phyloP scores from a whole-genome alignment of 1,140 invertebrate genomes.

The Heliothis subflexa region DNA sequence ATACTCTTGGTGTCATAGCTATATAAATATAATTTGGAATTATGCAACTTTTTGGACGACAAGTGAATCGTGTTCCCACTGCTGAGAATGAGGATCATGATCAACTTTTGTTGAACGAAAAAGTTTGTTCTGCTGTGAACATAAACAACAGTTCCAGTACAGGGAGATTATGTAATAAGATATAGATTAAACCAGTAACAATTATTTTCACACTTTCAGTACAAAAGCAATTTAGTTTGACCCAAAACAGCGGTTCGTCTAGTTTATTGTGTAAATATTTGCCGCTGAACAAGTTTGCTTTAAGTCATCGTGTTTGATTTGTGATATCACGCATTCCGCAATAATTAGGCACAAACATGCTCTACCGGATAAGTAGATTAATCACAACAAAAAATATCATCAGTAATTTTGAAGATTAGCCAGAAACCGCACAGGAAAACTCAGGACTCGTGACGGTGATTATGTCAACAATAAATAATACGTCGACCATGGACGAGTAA shows the following conservation, averaged over 20 bases:
- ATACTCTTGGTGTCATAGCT: too few species aligned
- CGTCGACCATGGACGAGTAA: too few species aligned
- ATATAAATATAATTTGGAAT: too few species aligned
- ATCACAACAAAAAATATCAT: not conserved
- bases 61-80: too few species aligned
- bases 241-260: conserved; percentile 1
- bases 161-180: too few species aligned
- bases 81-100: too few species aligned
- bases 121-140: too few species aligned
- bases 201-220: conserved; percentile 21
- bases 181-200: not conserved
- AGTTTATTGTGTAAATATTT: conserved; percentile 23
- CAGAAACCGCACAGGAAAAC: not conserved
- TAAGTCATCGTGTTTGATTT: conserved; percentile 39
- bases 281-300: conserved; percentile 17
- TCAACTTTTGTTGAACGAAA: too few species aligned
- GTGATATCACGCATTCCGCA: conserved; percentile 33
- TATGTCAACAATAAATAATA: too few species aligned
- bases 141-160: too few species aligned
- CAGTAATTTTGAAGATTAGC: too few species aligned
- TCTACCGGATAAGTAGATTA: conserved; percentile 5
- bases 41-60: too few species aligned
- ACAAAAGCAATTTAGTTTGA: conserved; percentile 17
- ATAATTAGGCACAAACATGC: conserved; percentile 1
- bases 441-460: not conserved